Percentiles rank a stretch among this genome's conserved stretches.
Conservation (phyloP, 2,888 invertebrate species). For the Euzophera pinguis region DNA sequence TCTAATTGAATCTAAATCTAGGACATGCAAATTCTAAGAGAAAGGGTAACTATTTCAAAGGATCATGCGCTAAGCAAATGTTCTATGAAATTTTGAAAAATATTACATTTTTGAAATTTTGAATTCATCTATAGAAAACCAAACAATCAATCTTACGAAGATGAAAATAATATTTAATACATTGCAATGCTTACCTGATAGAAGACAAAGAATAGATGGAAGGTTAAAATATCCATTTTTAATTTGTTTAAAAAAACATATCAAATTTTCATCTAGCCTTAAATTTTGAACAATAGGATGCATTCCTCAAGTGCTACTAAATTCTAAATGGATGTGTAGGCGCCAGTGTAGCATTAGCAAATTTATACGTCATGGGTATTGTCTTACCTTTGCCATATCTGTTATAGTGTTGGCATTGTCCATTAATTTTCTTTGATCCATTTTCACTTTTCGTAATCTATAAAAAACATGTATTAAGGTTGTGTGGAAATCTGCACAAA, state of each 20-base stretch:
- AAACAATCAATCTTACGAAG: neutral
- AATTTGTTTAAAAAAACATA: too few species aligned
- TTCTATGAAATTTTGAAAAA: constrained; percentile 17
- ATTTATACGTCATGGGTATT: constrained; percentile 24
- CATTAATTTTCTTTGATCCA: constrained; percentile 99
- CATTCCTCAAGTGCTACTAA: constrained; percentile 44
- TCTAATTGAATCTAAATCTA: constrained; percentile 10
- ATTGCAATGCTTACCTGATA: neutral
- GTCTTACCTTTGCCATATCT: constrained; percentile 98
- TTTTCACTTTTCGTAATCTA: constrained; percentile 99
- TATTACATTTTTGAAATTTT: too few species aligned
- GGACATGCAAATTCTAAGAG: constrained; percentile 14
- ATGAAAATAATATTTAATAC: neutral
- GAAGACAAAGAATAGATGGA: too few species aligned
- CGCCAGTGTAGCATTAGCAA: constrained; percentile 66
- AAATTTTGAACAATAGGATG: constrained; percentile 21
- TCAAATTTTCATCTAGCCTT: neutral
- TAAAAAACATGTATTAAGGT: constrained; percentile 22
- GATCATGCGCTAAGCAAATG: constrained; percentile 34
- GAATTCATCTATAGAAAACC: constrained; percentile 5
- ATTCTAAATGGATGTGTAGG: constrained; percentile 55
- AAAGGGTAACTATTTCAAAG: constrained; percentile 13
- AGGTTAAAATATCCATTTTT: too few species aligned
- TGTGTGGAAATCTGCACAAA: neutral
- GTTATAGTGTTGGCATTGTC: constrained; percentile 99